phyloP scores from a whole-genome alignment of 1,140 invertebrate species.

The Procambarus clarkii region DNA sequence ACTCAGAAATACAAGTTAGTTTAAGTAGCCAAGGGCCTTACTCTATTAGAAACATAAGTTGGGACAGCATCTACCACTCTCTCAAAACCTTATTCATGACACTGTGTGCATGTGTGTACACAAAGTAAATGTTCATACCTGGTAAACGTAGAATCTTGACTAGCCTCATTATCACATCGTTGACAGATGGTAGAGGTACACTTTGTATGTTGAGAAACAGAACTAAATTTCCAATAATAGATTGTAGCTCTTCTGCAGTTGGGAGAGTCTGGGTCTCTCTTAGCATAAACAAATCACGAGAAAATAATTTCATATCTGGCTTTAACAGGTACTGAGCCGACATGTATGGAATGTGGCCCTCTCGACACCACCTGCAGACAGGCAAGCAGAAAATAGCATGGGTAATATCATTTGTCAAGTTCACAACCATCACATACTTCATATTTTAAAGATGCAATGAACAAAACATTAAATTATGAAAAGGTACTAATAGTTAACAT shows the following conservation, averaged over 20 bases:
- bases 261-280: background rate
- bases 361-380: slow-evolving; percentile 43
- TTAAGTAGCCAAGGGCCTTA: background rate
- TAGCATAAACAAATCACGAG: slow-evolving; percentile 5
- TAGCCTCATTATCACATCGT: background rate
- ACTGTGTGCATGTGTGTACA: too few species aligned
- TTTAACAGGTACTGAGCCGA: slow-evolving; percentile 35
- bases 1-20: background rate
- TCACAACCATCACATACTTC: background rate
- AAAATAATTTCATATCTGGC: slow-evolving; percentile 21
- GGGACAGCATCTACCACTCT: too few species aligned
- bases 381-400: background rate
- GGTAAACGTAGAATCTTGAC: slow-evolving; percentile 14
- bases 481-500: too few species aligned
- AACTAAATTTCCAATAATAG: slow-evolving; percentile 8
- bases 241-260: background rate
- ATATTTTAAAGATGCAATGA: background rate
- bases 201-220: slow-evolving; percentile 15
- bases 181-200: slow-evolving; percentile 15
- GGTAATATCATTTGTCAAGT: background rate
- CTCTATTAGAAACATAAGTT: too few species aligned
- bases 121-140: background rate
- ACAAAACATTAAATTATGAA: background rate
- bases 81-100: too few species aligned
- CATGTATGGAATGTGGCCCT: slow-evolving; percentile 45